phyloP scores from a whole-genome alignment of 2,113 vertebrate species.

The Struthidea cinerea region DNA sequence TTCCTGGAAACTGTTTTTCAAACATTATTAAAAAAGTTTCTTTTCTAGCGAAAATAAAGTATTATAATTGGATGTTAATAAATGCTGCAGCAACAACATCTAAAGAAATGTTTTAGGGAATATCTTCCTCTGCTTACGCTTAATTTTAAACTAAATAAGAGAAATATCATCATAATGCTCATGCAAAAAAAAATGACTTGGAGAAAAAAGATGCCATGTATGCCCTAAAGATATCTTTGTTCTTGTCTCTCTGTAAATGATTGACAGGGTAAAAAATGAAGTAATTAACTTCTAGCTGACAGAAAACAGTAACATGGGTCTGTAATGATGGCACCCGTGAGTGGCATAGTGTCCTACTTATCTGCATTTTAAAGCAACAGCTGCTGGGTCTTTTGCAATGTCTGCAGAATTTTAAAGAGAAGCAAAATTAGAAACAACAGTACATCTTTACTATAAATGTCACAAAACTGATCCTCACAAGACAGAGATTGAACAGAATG shows the following conservation, averaged over 20 bases:
- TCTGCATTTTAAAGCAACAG: slow-evolving; percentile 50
- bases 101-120: not conserved
- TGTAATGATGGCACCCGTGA: not conserved
- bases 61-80: not conserved
- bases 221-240: not conserved
- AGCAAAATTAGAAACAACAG: slow-evolving; percentile 11
- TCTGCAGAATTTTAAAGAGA: slow-evolving; percentile 30
- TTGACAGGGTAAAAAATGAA: slow-evolving; percentile 24
- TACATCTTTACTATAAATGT: not conserved
- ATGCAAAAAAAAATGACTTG: not conserved
- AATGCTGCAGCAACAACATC: not conserved
- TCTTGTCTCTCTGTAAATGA: not conserved
- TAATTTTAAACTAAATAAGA: not conserved
- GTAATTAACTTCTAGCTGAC: slow-evolving; percentile 27
- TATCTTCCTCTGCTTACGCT: not conserved
- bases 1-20: not conserved
- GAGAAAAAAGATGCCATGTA: not conserved
- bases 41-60: not conserved
- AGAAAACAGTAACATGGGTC: not conserved
- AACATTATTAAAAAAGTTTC: not conserved
- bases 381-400: not conserved
- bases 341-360: slow-evolving; percentile 24
- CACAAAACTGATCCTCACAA: not conserved
- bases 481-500: not conserved
- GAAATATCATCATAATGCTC: not conserved